Evolutionary conservation across 2,113 vertebrate species (phyloP).

Genomic region (Trematomus loennbergii): DNA sequence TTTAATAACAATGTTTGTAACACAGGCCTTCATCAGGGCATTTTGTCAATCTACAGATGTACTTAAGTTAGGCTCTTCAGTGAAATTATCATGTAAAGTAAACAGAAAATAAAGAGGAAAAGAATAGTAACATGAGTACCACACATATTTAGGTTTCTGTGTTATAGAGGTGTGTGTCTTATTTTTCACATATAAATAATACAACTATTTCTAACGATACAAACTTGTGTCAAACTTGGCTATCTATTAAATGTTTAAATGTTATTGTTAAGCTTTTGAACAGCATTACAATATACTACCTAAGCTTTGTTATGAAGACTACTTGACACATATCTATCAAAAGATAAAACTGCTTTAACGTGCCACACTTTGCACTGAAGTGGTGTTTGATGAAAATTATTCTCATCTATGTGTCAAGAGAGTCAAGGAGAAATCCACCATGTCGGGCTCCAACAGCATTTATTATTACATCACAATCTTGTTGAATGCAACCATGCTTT

Average conservation of each 20-base stretch:
- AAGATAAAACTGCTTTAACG: neutral
- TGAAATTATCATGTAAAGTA: neutral
- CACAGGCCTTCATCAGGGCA: no score
- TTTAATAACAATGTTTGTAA: no score
- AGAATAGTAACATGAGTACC: neutral
- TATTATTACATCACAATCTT: neutral
- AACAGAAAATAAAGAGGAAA: neutral
- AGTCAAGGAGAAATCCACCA: neutral
- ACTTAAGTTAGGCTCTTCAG: neutral
- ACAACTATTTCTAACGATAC: neutral
- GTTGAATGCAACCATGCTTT: neutral
- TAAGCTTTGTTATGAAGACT: neutral
- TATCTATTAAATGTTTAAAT: neutral
- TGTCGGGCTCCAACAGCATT: neutral
- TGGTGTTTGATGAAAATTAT: neutral
- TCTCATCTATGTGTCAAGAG: neutral
- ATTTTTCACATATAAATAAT: neutral
- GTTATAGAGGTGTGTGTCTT: no score
- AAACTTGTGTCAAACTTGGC: neutral
- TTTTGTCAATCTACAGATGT: no score
- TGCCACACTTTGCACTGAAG: neutral
- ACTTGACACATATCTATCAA: neutral
- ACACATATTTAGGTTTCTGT: neutral
- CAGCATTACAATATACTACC: neutral
- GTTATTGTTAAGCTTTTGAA: neutral